A percentile compares a stretch with the other conserved stretches of the same genome.
Evolutionary conservation across 2,113 vertebrate species (phyloP).

Genomic region (Microtus richardsoni): DNA sequence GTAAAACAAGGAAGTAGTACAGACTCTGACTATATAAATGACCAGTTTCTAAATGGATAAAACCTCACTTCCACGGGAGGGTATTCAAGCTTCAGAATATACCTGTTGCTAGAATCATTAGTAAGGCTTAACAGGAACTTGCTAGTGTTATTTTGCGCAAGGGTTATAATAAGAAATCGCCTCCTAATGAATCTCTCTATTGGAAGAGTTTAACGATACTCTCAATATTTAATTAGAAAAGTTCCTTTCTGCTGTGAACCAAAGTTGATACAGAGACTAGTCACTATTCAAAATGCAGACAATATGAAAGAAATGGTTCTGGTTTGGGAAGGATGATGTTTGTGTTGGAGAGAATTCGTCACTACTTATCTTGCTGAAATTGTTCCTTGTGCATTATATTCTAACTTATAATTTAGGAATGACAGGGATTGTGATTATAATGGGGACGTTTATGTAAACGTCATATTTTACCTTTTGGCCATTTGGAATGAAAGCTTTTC

Average conservation of each 20-base stretch:
- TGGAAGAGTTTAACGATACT: background rate
- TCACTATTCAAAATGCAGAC: background rate
- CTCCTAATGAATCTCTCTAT: background rate
- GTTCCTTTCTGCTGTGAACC: background rate
- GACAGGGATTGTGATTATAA: background rate
- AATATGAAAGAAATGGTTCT: background rate
- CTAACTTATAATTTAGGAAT: background rate
- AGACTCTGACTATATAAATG: background rate
- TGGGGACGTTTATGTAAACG: background rate
- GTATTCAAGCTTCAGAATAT: background rate
- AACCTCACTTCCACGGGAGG: background rate
- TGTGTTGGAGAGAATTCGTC: too few species aligned
- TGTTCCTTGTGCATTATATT: background rate
- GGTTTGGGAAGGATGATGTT: background rate
- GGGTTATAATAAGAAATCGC: background rate
- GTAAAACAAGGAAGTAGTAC: background rate
- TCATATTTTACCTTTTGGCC: background rate
- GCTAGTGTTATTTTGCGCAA: background rate
- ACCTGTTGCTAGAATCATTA: background rate
- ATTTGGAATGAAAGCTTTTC: background rate
- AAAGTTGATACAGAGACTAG: background rate
- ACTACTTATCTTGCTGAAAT: background rate
- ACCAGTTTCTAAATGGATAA: background rate
- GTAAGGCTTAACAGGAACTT: rapidly evolving
- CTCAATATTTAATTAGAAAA: background rate